Percentiles rank a stretch among this genome's conserved stretches.
These are phyloP conservation scores for Ispidina lecontei DNA, from an alignment of 2,797 vertebrate species.

Conservation along the genomic window DNA sequence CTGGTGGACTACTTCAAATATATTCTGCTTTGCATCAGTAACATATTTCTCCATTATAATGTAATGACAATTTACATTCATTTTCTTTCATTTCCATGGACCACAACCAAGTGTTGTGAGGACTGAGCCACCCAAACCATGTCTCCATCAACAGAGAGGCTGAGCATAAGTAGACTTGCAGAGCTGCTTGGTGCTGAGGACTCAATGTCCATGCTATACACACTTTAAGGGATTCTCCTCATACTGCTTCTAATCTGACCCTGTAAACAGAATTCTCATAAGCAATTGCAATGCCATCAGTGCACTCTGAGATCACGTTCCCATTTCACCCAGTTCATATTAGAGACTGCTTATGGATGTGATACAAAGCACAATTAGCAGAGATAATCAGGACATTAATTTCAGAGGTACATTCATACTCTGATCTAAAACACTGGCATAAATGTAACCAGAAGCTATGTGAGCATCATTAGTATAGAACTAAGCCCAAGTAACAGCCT, in stretches of 20 bases:
- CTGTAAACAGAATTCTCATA: neutral
- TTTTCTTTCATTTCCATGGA: neutral
- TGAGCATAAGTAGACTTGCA: neutral
- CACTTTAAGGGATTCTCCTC: neutral
- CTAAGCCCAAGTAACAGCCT: slow-evolving; percentile 33
- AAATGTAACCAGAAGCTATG: slow-evolving; percentile 4
- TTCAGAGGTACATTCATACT: neutral
- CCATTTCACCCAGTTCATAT: neutral
- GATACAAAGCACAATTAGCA: neutral
- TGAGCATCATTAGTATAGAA: slow-evolving; percentile 9
- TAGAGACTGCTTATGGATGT: neutral
- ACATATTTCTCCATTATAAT: neutral
- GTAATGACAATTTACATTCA: neutral
- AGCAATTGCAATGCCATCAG: neutral
- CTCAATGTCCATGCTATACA: neutral
- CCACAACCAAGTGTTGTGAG: neutral
- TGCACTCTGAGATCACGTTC: neutral
- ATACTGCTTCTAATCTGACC: neutral
- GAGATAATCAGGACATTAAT: neutral
- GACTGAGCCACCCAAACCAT: neutral
- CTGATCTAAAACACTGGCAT: neutral
- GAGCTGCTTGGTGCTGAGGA: neutral
- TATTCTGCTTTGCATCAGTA: neutral
- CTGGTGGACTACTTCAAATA: neutral
- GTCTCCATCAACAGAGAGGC: neutral